Evolutionary conservation across 2,797 vertebrate species (phyloP).

Genomic region (Dryobates pubescens): DNA sequence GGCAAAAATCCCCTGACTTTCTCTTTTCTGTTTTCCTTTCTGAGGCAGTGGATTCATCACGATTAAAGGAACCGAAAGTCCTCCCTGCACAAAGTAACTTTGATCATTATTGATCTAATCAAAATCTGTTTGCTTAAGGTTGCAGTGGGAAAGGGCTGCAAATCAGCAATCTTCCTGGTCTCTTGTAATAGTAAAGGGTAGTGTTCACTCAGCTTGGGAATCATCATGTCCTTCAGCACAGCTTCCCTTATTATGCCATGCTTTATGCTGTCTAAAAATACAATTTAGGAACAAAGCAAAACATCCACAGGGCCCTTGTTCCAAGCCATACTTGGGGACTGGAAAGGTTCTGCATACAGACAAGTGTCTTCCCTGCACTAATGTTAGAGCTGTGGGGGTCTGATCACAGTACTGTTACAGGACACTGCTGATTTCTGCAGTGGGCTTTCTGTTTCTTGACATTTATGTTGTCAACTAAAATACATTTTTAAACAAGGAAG

Average conservation of each 20-base stretch:
- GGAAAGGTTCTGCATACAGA: background rate
- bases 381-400: background rate
- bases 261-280: constrained; percentile 29
- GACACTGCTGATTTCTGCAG: background rate
- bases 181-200: background rate
- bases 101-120: constrained; percentile 42
- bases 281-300: background rate
- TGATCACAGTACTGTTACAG: background rate
- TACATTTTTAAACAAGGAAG: background rate
- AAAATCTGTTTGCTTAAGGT: constrained; percentile 24
- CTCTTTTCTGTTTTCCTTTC: constrained; percentile 16
- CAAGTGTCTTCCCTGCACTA: background rate
- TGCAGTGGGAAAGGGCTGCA: background rate
- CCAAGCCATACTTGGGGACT: background rate
- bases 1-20: constrained; percentile 13
- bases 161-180: background rate
- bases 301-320: background rate
- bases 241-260: background rate
- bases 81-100: constrained; percentile 4
- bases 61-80: background rate
- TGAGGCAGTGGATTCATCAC: constrained; percentile 4
- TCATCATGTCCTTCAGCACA: too few species aligned
- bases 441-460: background rate
- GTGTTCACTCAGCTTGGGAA: background rate
- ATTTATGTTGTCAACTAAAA: background rate